Conservation (phyloP, 2,113 vertebrate species). For the Scolopax mira region DNA sequence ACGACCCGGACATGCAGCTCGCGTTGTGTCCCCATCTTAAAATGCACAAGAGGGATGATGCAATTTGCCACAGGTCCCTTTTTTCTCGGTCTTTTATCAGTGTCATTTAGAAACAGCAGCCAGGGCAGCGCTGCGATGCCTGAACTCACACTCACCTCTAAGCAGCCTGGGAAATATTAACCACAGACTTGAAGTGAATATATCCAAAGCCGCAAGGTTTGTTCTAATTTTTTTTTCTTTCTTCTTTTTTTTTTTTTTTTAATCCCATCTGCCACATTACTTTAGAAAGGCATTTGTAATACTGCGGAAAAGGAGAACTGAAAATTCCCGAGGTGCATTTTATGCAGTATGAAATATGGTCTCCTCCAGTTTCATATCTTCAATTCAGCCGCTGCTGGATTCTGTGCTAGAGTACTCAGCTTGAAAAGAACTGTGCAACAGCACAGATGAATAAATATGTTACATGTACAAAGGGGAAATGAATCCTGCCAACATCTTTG, state of each 20-base stretch:
- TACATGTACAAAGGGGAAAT: background rate
- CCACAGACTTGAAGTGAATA: background rate
- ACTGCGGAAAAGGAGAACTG: background rate
- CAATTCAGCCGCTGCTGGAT: background rate
- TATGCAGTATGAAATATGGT: background rate
- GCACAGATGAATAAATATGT: background rate
- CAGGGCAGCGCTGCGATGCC: background rate
- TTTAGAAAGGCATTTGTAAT: background rate
- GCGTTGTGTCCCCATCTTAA: background rate
- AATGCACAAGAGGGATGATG: background rate
- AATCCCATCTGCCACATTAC: background rate
- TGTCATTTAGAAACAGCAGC: conserved; percentile 2
- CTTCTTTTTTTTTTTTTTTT: background rate
- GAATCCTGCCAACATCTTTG: background rate
- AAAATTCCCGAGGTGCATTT: background rate
- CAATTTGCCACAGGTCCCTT: background rate
- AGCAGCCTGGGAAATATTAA: conserved; percentile 36
- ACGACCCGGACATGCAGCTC: rapidly evolving
- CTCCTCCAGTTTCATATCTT: background rate
- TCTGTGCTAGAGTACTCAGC: background rate
- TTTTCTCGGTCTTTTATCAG: background rate
- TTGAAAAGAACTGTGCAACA: background rate
- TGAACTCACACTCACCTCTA: conserved; percentile 7
- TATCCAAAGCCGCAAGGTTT: background rate
- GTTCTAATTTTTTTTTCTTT: rapidly evolving